Evolutionary conservation across 1,140 invertebrate species (phyloP).

Genomic region (Oryctes rhinoceros): DNA sequence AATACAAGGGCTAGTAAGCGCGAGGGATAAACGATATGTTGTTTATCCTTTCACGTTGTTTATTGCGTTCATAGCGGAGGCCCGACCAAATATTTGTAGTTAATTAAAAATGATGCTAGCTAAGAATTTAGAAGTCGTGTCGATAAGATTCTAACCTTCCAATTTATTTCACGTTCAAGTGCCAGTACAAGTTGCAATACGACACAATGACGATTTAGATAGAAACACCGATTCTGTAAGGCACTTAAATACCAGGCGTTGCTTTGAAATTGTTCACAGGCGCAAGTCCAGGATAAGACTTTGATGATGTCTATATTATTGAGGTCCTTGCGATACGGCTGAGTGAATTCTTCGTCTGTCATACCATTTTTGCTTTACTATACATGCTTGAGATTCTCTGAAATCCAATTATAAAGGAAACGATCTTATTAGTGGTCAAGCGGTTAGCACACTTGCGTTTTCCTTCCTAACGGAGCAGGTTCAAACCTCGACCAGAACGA

Average conservation of each 20-base stretch:
- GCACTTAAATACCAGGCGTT: neutral
- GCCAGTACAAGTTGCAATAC: slow-evolving; percentile 25
- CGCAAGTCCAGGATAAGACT: too few species aligned
- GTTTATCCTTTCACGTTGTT: slow-evolving; percentile 21
- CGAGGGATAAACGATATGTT: slow-evolving; percentile 14
- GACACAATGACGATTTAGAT: slow-evolving; percentile 21
- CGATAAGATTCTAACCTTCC: slow-evolving; percentile 20
- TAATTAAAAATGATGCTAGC: slow-evolving; percentile 22
- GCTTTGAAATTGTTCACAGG: too few species aligned
- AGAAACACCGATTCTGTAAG: slow-evolving; percentile 1
- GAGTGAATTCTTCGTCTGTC: too few species aligned
- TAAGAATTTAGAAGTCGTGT: slow-evolving; percentile 33
- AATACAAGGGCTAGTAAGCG: slow-evolving; percentile 17
- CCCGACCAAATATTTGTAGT: slow-evolving; percentile 23
- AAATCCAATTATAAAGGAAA: too few species aligned
- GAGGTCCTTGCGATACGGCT: too few species aligned
- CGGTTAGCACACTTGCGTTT: too few species aligned
- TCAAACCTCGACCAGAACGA: too few species aligned
- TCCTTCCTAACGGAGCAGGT: too few species aligned
- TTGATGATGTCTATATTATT: too few species aligned
- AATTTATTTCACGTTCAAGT: slow-evolving; percentile 21
- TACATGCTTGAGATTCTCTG: too few species aligned
- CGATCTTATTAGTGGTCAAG: too few species aligned
- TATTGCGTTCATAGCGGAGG: slow-evolving; percentile 8
- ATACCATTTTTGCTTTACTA: too few species aligned